These are phyloP conservation scores for Oryzias melastigma DNA, from an alignment of 2,113 vertebrate species.

Conservation along the genomic window DNA sequence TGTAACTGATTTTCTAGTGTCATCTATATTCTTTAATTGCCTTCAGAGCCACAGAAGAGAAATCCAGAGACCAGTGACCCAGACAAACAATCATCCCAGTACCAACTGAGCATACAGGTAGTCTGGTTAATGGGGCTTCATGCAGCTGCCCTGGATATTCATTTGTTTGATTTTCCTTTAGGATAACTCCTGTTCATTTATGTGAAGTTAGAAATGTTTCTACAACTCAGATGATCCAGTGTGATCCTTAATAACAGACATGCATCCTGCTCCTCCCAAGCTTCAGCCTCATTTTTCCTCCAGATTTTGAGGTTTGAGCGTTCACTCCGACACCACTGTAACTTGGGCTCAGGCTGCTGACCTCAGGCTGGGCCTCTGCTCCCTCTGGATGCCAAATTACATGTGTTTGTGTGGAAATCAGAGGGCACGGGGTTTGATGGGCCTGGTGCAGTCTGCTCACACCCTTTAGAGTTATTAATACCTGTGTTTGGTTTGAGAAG, in stretches of 20 bases:
- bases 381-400: slow-evolving; percentile 33
- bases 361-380: background rate
- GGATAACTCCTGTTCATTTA: too few relatives aligned
- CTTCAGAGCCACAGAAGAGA: too few relatives aligned
- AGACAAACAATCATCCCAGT: too few relatives aligned
- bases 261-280: background rate
- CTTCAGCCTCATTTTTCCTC: background rate
- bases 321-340: background rate
- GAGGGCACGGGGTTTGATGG: slow-evolving; percentile 30
- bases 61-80: too few relatives aligned
- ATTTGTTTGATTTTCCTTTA: too few relatives aligned
- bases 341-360: background rate
- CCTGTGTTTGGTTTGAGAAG: slow-evolving; percentile 11
- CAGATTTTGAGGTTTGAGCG: slow-evolving; percentile 1
- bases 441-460: slow-evolving; percentile 31
- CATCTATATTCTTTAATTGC: too few relatives aligned
- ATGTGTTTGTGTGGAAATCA: slow-evolving; percentile 25
- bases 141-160: too few relatives aligned
- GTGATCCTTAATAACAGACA: background rate
- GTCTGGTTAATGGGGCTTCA: too few relatives aligned
- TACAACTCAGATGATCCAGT: background rate
- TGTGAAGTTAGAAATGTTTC: too few relatives aligned
- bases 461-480: slow-evolving; percentile 52
- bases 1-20: too few relatives aligned
- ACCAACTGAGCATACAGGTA: too few relatives aligned